Percentiles rank a stretch among this genome's conserved stretches.
Evolutionary conservation across 2,113 vertebrate genomes (phyloP).

Genomic region (Paramormyrops kingsleyae): DNA sequence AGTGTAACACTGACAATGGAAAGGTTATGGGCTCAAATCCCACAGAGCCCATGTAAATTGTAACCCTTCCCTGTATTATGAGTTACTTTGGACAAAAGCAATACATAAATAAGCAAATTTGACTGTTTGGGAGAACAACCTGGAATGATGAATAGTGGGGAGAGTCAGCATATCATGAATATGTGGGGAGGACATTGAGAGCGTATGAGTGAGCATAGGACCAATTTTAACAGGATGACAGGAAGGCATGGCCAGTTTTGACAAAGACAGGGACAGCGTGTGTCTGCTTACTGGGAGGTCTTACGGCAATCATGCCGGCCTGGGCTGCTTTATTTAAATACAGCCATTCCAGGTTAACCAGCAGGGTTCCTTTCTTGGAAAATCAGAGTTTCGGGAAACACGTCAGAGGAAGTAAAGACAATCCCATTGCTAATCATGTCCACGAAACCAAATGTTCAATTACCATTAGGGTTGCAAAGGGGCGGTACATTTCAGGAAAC

Average conservation of each 20-base stretch:
- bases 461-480: neutral
- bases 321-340: neutral
- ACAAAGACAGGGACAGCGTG: neutral
- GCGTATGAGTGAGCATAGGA: neutral
- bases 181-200: neutral
- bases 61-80: neutral
- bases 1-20: neutral
- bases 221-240: neutral
- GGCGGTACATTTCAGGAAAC: no score
- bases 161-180: neutral
- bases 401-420: neutral
- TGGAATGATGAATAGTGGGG: neutral
- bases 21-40: neutral
- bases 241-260: neutral
- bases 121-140: neutral
- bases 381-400: neutral
- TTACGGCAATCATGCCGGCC: neutral
- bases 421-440: neutral
- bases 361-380: neutral
- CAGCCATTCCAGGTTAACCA: neutral
- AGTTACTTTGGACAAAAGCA: neutral
- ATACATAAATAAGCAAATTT: neutral
- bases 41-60: neutral
- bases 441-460: neutral
- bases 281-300: neutral